Evolutionary conservation across 2,113 vertebrate genomes (phyloP).

Genomic region (Oenanthe melanoleuca): DNA sequence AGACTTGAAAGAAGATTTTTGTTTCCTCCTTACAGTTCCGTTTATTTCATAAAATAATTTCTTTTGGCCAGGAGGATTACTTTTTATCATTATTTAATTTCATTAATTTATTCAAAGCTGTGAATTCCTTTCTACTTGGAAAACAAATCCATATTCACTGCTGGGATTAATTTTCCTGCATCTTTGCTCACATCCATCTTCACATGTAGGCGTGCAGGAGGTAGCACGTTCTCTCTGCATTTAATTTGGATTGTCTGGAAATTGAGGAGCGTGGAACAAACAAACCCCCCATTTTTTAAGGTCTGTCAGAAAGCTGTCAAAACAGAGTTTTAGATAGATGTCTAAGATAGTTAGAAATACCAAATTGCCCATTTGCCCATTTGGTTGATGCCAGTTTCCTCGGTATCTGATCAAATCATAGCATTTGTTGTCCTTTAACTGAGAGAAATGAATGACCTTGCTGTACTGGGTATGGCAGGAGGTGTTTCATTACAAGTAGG

Average conservation of each 20-base stretch:
- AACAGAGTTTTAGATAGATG: not conserved
- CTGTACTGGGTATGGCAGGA: not conserved
- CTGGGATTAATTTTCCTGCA: slow-evolving; percentile 9
- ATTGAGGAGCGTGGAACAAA: not conserved
- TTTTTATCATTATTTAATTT: slow-evolving; percentile 13
- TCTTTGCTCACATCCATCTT: not conserved
- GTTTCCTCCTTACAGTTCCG: not conserved
- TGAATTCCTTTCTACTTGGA: slow-evolving; percentile 20
- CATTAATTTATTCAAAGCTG: slow-evolving; percentile 17
- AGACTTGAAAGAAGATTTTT: slow-evolving; percentile 12
- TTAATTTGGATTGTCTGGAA: not conserved
- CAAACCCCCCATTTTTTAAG: accelerated
- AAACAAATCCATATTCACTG: not conserved
- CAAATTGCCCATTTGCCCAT: not conserved
- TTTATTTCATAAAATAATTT: slow-evolving; percentile 18
- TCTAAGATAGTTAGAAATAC: not conserved
- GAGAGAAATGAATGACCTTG: not conserved
- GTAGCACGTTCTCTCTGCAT: not conserved
- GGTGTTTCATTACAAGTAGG: not conserved
- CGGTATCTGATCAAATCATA: not conserved
- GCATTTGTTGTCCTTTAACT: not conserved
- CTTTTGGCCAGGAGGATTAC: slow-evolving; percentile 8
- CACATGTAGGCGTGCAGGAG: not conserved
- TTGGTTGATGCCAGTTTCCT: not conserved
- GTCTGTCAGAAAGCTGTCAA: not conserved